Conservation (phyloP, 2,113 vertebrate genomes). For the Petrocephalus zakoni region DNA sequence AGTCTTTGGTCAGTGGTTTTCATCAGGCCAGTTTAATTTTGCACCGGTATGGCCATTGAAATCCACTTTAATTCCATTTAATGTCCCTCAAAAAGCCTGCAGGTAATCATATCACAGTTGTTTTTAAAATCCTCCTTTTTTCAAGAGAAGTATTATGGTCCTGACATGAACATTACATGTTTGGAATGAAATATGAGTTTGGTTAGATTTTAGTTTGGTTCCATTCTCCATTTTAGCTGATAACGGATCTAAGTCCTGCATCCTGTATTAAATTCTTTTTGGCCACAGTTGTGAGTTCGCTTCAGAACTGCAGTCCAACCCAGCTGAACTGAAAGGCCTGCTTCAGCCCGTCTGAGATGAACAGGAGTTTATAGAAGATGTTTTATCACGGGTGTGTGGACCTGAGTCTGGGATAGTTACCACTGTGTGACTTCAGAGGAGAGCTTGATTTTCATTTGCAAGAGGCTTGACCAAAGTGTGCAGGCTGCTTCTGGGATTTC, state of each 20-base stretch:
- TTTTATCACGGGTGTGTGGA: not conserved
- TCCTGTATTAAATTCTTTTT: not conserved
- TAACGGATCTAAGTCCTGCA: not conserved
- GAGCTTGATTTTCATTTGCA: conserved; percentile 32
- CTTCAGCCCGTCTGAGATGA: not conserved
- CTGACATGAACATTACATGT: not conserved
- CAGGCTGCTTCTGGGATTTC: conserved; percentile 26
- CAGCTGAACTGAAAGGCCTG: not conserved
- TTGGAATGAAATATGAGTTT: not conserved
- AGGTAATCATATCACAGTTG: not conserved
- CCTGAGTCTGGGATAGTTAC: not conserved
- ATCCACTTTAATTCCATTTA: not conserved
- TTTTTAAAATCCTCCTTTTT: not conserved
- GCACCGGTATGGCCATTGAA: not conserved
- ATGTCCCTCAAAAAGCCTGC: not conserved
- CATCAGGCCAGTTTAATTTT: not conserved
- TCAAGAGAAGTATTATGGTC: not conserved
- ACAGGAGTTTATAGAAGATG: not conserved
- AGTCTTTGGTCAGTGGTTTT: not conserved
- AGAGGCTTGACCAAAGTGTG: conserved; percentile 47
- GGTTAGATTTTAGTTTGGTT: not conserved
- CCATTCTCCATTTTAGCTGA: not conserved
- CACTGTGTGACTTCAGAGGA: not conserved
- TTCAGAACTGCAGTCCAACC: not conserved
- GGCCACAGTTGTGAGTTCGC: not conserved